These are phyloP conservation scores for Drosophila dunni DNA, from an alignment of 1,140 invertebrate genomes.

Conservation along the genomic window DNA sequence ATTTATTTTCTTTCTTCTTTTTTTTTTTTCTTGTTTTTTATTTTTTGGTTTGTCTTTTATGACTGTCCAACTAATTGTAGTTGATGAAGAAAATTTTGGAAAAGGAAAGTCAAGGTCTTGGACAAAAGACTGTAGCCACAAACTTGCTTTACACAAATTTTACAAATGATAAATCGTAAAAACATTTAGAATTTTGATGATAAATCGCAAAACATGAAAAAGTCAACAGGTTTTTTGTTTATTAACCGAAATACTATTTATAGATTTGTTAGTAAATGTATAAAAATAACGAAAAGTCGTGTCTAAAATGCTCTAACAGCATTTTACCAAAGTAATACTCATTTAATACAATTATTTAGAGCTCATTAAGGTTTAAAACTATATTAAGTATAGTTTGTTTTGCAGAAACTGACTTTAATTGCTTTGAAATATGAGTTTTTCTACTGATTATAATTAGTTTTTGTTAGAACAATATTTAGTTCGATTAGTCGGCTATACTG, in stretches of 20 bases:
- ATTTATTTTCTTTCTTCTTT: conserved; percentile 16
- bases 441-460: neutral
- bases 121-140: conserved; percentile 47
- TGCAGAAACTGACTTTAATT: neutral
- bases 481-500: conserved; percentile 54
- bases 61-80: conserved; percentile 55
- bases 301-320: conserved; percentile 29
- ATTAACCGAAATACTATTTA: conserved; percentile 67
- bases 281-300: conserved; percentile 38
- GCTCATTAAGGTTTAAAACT: neutral
- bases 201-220: conserved; percentile 67
- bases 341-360: neutral
- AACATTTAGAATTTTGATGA: conserved; percentile 77
- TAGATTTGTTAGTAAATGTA: conserved; percentile 58
- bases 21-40: too few relatives aligned
- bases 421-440: neutral
- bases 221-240: conserved; percentile 45
- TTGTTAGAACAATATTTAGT: conserved; percentile 19
- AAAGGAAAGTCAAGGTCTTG: conserved; percentile 81
- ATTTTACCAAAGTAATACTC: neutral
- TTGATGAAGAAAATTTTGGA: conserved; percentile 54
- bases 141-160: conserved; percentile 66
- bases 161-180: conserved; percentile 58
- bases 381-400: neutral
- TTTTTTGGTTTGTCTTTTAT: conserved; percentile 15